Percentiles rank a stretch among this genome's conserved stretches.
Evolutionary conservation across 2,888 invertebrate genomes (phyloP).

Genomic region (Hoplodrina blanda): DNA sequence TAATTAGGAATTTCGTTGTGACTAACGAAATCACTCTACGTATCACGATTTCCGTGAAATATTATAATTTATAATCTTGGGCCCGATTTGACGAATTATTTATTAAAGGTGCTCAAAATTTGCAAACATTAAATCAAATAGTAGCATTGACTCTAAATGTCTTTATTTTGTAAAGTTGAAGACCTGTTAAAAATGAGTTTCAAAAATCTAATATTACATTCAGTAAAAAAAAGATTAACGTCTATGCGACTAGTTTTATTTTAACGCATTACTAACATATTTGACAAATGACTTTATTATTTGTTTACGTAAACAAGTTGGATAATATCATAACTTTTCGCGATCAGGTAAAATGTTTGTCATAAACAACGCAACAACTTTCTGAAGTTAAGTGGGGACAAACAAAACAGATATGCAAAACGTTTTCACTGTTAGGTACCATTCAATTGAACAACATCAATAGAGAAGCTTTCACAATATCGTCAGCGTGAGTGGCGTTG

Average conservation of each 20-base stretch:
- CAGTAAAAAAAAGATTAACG: slow-evolving; percentile 1
- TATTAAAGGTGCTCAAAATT: slow-evolving; percentile 32
- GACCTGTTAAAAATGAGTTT: neutral
- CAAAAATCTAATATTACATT: neutral
- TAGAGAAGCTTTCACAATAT: slow-evolving; percentile 74
- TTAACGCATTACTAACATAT: slow-evolving; percentile 8
- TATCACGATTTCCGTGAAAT: slow-evolving; percentile 68
- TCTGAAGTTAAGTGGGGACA: slow-evolving; percentile 51
- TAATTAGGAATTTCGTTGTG: slow-evolving; percentile 77
- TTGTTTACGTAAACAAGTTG: slow-evolving; percentile 47
- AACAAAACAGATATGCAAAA: slow-evolving; percentile 58
- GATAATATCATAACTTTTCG: slow-evolving; percentile 41
- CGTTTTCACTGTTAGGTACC: slow-evolving; percentile 40
- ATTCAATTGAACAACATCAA: slow-evolving; percentile 66
- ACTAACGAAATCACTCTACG: slow-evolving; percentile 72
- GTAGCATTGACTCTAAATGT: slow-evolving; percentile 13
- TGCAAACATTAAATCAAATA: slow-evolving; percentile 26
- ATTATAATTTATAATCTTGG: slow-evolving; percentile 54
- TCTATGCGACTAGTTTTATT: slow-evolving; percentile 3
- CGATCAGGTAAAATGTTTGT: slow-evolving; percentile 53
- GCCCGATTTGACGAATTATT: slow-evolving; percentile 33
- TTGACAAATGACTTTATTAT: slow-evolving; percentile 44
- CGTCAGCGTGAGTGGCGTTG: slow-evolving; percentile 64
- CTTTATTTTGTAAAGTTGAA: slow-evolving; percentile 11
- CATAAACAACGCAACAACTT: slow-evolving; percentile 47